Evolutionary conservation across 2,113 vertebrate genomes (phyloP), one percentile per base, ranked within the genome.

Genomic region (Rhea pennata): DNA sequence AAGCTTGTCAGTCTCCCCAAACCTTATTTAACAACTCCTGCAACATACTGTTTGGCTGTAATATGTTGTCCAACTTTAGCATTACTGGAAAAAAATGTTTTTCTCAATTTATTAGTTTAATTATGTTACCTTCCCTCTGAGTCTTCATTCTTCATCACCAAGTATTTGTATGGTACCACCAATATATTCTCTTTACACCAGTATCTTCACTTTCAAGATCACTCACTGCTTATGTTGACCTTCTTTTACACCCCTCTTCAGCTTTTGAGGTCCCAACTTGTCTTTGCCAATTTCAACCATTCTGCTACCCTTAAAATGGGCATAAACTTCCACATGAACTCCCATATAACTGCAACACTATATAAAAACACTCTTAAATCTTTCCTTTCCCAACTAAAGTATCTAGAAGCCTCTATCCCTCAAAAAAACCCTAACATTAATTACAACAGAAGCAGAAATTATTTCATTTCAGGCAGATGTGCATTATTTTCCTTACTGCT

Each of bases 221-320:
- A 5, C 46, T 40, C 1, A 0, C 46, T 48, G 29, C 26, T 17
- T 16, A 5, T 1, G 0, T 17, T 6, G 13, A 58, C 10, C 22
- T 15, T 20, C 19, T n/a, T 39, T n/a, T 64, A 42, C 22, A 78
- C 0, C 16, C 3, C 17, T 72, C 53, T 77, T 11, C 36, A 12
- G 26, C 12, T 20, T 46, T 19, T 22, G 46, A 33, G 66, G 4
- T 19, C 42, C 27, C 21, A 29, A 11, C 33, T 61, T 36, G 36
- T 36, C 36, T 36, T 61, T n/a, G 31, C 3, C 1, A 0, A 29
- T 83, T 62, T 39, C 26, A 82, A 15, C 33, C 36, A 82, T 61
- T 62, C 21, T 54, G 14, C 8, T 48, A 58, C 13, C 10, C 5
- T 64, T 53, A 56, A 19, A 83, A 67, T 9, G 78, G 15, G 13